Evolutionary conservation across 1,140 invertebrate species (phyloP).

Genomic region (Uloborus diversus): DNA sequence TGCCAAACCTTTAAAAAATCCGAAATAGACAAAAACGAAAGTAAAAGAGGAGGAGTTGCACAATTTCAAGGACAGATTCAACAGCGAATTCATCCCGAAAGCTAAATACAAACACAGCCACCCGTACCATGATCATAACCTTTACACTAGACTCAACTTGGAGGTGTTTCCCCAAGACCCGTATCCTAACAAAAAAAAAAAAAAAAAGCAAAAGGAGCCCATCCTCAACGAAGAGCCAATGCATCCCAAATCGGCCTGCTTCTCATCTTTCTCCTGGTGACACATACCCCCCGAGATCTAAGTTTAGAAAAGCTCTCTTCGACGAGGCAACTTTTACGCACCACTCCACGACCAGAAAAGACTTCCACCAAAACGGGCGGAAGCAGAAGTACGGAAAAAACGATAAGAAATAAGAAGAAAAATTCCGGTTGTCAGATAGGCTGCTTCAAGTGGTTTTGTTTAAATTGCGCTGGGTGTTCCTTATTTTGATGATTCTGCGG

Average conservation of each 20-base stretch:
- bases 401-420: background rate
- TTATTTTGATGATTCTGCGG: too few species aligned
- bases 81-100: background rate
- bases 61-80: constrained; percentile 11
- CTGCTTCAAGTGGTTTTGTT: background rate
- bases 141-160: constrained; percentile 6
- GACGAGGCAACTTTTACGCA: background rate
- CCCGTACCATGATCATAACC: constrained; percentile 15
- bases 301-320: constrained; percentile 27
- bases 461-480: too few species aligned
- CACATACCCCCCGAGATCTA: background rate
- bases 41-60: too few species aligned
- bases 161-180: constrained; percentile 40
- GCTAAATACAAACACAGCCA: constrained; percentile 11
- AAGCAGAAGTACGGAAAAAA: background rate
- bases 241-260: constrained; percentile 34
- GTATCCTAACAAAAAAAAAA: too few species aligned
- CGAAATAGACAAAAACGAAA: too few species aligned
- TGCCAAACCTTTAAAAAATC: too few species aligned
- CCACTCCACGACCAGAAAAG: background rate
- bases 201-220: constrained; percentile 23
- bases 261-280: constrained; percentile 30
- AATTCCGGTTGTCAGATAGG: background rate
- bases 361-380: background rate
- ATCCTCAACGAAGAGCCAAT: background rate